Conservation (phyloP, 2,797 vertebrate genomes). For the Peromyscus nudipes region DNA sequence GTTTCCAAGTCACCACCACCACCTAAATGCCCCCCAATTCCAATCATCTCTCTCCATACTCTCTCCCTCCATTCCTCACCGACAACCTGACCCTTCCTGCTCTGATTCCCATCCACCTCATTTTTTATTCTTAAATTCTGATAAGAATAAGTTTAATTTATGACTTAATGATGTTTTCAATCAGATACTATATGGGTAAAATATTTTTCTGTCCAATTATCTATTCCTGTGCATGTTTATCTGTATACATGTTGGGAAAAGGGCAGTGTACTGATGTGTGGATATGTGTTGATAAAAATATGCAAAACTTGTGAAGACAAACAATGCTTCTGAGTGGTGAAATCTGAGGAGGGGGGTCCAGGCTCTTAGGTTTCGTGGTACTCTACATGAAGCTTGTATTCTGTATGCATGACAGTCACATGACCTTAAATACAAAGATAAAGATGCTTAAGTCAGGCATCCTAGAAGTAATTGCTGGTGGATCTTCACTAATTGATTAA, state of each 20-base stretch:
- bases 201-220: neutral
- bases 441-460: neutral
- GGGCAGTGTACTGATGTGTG: neutral
- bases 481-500: neutral
- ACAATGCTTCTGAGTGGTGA: neutral
- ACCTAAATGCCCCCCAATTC: neutral
- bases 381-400: neutral
- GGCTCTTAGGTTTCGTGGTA: neutral
- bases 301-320: neutral
- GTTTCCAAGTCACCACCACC: neutral
- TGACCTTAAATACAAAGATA: neutral
- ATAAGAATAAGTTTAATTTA: neutral
- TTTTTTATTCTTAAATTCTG: constrained; percentile 9
- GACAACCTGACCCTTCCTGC: neutral
- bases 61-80: neutral
- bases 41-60: neutral
- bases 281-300: neutral
- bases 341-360: neutral
- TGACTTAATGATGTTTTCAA: constrained; percentile 17
- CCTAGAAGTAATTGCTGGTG: neutral
- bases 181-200: neutral
- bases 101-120: neutral
- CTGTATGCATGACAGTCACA: neutral
- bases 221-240: neutral
- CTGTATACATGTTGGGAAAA: neutral